Evolutionary conservation across 2,797 vertebrate species (phyloP).

Genomic region (Pantherophis vulpinus): DNA sequence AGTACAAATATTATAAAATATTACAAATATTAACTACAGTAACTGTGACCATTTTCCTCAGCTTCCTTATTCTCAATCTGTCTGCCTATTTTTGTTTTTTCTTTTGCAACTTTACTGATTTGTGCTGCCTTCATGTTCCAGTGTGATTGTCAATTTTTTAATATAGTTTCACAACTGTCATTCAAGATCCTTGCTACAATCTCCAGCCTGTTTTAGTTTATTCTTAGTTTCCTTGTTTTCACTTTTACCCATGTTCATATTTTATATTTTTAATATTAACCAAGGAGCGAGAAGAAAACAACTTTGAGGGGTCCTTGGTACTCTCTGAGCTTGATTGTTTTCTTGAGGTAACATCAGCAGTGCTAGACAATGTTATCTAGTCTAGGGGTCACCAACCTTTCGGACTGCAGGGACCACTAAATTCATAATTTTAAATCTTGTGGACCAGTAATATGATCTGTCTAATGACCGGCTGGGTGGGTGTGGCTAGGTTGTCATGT

Average conservation of each 20-base stretch:
- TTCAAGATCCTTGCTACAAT: neutral
- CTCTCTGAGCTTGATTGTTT: neutral
- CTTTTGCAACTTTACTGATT: neutral
- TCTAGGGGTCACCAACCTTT: too few species aligned
- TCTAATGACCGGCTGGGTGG: too few species aligned
- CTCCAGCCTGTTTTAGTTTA: neutral
- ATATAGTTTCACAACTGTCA: neutral
- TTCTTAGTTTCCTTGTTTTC: neutral
- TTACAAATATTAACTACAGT: neutral
- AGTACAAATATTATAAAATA: neutral
- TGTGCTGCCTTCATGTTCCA: neutral
- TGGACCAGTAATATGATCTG: too few species aligned
- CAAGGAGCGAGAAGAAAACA: neutral
- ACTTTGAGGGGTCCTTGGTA: neutral
- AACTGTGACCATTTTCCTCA: neutral
- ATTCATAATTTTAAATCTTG: too few species aligned
- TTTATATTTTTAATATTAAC: neutral
- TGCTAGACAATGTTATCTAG: too few species aligned
- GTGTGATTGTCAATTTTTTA: neutral
- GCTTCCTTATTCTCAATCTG: neutral
- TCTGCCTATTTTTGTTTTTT: neutral
- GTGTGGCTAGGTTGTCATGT: too few species aligned
- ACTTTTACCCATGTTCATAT: neutral
- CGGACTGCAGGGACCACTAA: too few species aligned
- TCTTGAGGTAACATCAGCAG: too few species aligned